Percentiles rank a stretch among this genome's conserved stretches.
Evolutionary conservation across 2,888 invertebrate species (phyloP).

Genomic region (Lasioglossum oenotherae): DNA sequence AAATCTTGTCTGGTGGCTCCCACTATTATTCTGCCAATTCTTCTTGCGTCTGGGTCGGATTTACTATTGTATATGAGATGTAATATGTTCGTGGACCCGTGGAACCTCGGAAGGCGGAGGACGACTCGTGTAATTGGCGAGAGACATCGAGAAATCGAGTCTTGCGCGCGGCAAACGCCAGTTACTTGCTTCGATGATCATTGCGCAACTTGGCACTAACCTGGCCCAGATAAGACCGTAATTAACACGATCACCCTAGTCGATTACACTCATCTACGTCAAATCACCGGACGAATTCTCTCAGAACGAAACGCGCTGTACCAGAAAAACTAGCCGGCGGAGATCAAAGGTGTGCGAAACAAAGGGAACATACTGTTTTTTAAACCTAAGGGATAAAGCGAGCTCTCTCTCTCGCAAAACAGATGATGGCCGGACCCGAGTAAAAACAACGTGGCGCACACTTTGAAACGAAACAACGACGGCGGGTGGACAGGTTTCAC

Average conservation of each 20-base stretch:
- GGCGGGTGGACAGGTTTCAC: not conserved
- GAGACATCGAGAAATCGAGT: conserved; percentile 7
- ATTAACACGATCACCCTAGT: not conserved
- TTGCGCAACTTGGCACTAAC: not conserved
- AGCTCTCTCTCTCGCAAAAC: not conserved
- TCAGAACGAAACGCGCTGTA: not conserved
- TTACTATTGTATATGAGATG: too few relatives aligned
- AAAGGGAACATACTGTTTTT: not conserved
- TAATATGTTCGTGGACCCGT: conserved; percentile 38
- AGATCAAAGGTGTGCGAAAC: not conserved
- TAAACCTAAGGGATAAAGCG: conserved; percentile 9
- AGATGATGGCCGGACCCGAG: conserved; percentile 14
- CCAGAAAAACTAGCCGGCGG: not conserved
- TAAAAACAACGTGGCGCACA: conserved; percentile 36
- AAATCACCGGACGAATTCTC: not conserved
- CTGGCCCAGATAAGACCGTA: too few relatives aligned
- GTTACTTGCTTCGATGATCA: not conserved
- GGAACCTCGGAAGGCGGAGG: not conserved
- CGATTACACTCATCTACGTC: too few relatives aligned
- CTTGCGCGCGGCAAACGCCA: not conserved
- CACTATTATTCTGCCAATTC: too few relatives aligned
- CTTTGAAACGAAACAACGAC: conserved; percentile 38
- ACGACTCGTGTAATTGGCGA: conserved; percentile 15
- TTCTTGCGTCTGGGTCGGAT: too few relatives aligned
- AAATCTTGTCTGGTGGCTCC: too few relatives aligned